Conservation (phyloP, 2,888 invertebrate species). For the Halictus ligatus region DNA sequence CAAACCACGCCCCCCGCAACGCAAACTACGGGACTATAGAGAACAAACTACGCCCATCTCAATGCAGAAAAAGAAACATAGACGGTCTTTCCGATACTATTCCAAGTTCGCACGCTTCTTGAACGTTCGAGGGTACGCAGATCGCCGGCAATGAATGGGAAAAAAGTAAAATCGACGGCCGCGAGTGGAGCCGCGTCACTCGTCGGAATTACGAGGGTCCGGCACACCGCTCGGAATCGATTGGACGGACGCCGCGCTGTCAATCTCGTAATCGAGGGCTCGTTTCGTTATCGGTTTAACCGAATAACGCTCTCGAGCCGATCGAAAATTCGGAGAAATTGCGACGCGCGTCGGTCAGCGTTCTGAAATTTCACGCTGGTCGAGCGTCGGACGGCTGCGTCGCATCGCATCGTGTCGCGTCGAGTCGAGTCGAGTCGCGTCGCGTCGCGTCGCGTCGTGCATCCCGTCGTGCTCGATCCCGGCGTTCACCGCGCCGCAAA, state of each 20-base stretch:
- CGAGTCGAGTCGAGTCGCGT: background rate
- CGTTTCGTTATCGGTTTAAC: constrained; percentile 59
- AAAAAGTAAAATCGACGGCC: background rate
- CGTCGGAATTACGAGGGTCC: constrained; percentile 32
- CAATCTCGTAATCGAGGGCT: constrained; percentile 58
- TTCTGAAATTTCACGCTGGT: constrained; percentile 59
- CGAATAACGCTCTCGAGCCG: constrained; percentile 58
- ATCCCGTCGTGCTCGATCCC: background rate
- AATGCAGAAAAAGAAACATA: background rate
- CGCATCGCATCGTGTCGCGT: background rate
- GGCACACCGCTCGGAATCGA: constrained; percentile 33
- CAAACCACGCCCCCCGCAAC: background rate
- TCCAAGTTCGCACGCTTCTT: background rate
- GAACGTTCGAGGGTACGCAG: constrained; percentile 4
- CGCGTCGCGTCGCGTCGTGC: background rate
- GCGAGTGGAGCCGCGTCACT: background rate
- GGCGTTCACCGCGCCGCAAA: constrained; percentile 55
- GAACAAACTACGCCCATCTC: background rate
- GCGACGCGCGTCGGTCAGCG: constrained; percentile 47
- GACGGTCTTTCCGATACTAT: background rate
- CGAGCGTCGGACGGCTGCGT: constrained; percentile 38
- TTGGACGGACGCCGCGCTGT: constrained; percentile 44
- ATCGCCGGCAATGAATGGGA: background rate
- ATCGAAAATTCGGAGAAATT: constrained; percentile 58
- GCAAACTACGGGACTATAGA: no score